Base-by-base conservation (phyloP, 2,797 vertebrate genomes). In the Iguana delicatissima region DNA sequence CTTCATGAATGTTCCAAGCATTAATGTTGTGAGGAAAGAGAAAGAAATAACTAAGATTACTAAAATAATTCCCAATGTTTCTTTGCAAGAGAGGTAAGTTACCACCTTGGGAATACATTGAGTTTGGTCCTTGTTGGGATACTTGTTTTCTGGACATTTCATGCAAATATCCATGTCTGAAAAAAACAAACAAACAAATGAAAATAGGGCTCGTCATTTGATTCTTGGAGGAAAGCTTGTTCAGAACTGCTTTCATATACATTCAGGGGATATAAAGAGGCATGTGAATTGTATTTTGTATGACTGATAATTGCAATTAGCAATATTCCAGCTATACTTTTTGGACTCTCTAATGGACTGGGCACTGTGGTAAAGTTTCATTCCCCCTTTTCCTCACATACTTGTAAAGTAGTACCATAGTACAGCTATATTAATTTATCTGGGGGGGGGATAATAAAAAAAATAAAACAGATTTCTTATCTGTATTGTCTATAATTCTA, bases 1-100 rank as follows among this genome's bases (percentile, higher is more conserved):
- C 22, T 90, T 85, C 18, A 80, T n/a, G 8, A 90, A 86, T 0
- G 14, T 90, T 26, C 16, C 20, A 59, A 90, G 22, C 42, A 90
- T 20, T 14, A 80, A 69, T 73, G 16, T 12, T 46, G 76, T 90
- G 50, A 73, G 57, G 2, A 86, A 42, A 46, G 77, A 80, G 4
- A 90, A 90, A 24, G 26, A 80, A 57, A n/a, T 14, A 57, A 76
- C 50, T 3, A 85, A 57, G 4, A 14, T 38, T 24, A 35, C 35
- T 14, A 90, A 18, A 8, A n/a, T 46, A 4, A 80, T 73, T 35
- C 84, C 89, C n/a, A 86, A 80, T 10, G 42, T 22, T 89, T 89
- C 88, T 55, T 64, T 67, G 50, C 72, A 69, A 57, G 46, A 38
- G 0, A 89, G 89, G 35, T 85, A 89, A 8, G 12, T 89, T 42